phyloP scores from a whole-genome alignment of 2,888 invertebrate species.

The Pedicia rivosa region DNA sequence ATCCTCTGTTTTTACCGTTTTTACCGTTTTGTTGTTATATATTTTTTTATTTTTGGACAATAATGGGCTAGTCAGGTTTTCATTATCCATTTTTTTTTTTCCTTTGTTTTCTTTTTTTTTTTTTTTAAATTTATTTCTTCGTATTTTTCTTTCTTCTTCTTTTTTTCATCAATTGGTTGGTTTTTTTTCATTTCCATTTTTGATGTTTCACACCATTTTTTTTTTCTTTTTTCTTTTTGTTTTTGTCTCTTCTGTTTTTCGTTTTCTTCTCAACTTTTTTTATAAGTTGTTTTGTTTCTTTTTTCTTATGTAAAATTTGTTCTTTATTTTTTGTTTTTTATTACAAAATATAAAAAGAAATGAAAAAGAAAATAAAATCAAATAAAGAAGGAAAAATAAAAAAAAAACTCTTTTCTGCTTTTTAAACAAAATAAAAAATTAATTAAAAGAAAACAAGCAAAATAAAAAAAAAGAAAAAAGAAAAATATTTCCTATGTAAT shows the following conservation, averaged over 20 bases:
- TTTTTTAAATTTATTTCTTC: too few relatives aligned
- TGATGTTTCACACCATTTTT: too few relatives aligned
- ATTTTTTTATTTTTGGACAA: too few relatives aligned
- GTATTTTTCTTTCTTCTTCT: too few relatives aligned
- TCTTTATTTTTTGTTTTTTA: neutral
- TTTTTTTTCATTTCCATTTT: too few relatives aligned
- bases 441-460: neutral
- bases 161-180: too few relatives aligned
- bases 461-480: slow-evolving; percentile 7
- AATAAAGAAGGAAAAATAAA: too few relatives aligned
- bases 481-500: neutral
- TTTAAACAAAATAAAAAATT: neutral
- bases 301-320: too few relatives aligned
- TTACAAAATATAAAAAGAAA: neutral
- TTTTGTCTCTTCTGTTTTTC: neutral
- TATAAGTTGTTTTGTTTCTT: neutral
- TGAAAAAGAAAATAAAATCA: neutral
- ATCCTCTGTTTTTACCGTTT: too few relatives aligned
- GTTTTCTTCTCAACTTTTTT: neutral
- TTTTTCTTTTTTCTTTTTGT: neutral
- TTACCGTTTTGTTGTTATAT: too few relatives aligned
- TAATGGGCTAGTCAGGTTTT: slow-evolving; percentile 1
- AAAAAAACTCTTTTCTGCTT: too few relatives aligned
- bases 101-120: neutral
- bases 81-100: slow-evolving; percentile 3